phyloP scores from a whole-genome alignment of 2,888 invertebrate genomes.

The Trisateles emortualis region DNA sequence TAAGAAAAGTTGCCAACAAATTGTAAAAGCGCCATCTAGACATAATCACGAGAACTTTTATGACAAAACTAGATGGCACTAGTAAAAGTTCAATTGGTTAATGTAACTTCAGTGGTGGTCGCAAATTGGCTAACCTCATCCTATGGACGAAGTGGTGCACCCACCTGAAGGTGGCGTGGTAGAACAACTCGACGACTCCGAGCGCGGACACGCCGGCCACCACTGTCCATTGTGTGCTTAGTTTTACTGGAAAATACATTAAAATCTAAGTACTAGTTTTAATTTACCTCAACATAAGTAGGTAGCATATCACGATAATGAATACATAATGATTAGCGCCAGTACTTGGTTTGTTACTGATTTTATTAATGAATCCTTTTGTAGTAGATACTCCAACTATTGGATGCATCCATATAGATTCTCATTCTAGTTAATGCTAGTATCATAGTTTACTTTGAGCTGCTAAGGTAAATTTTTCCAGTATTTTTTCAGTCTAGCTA shows the following conservation, averaged over 20 bases:
- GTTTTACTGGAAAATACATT: conserved; percentile 32
- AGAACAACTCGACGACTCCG: conserved; percentile 54
- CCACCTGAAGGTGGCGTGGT: conserved; percentile 53
- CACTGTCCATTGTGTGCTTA: conserved; percentile 52
- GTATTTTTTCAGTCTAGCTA: too few species aligned
- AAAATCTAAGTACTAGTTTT: not conserved
- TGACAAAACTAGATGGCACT: conserved; percentile 5
- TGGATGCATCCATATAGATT: too few species aligned
- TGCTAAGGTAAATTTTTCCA: too few species aligned
- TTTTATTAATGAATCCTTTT: too few species aligned
- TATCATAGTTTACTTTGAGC: too few species aligned
- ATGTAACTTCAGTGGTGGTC: conserved; percentile 18
- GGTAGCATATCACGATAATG: too few species aligned
- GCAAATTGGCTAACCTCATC: conserved; percentile 16
- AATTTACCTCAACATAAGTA: too few species aligned
- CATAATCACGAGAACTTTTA: not conserved
- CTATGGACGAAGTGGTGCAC: conserved; percentile 47
- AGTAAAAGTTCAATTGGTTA: not conserved
- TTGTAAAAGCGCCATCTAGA: not conserved
- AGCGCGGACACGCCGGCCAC: conserved; percentile 49
- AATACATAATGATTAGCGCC: too few species aligned
- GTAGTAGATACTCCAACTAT: too few species aligned
- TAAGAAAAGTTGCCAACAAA: not conserved
- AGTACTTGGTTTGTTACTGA: too few species aligned
- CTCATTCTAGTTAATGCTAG: too few species aligned